A percentile compares a stretch with the other conserved stretches of the same genome.
Evolutionary conservation across 2,113 vertebrate species (phyloP).

Genomic region (Chamaea fasciata): DNA sequence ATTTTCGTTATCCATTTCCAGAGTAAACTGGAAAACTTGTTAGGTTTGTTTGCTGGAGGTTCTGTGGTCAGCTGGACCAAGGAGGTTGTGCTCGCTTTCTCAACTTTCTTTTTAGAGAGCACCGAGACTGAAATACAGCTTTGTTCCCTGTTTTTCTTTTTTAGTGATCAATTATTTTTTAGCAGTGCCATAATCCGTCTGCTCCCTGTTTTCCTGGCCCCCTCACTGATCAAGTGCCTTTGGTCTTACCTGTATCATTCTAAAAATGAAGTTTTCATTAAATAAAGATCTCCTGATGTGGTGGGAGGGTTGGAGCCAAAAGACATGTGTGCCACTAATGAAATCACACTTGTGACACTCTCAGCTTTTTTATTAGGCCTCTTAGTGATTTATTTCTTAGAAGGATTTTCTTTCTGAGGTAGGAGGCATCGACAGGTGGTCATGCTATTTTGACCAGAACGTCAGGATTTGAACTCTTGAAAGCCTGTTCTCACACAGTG

Average conservation of each 20-base stretch:
- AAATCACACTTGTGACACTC: not conserved
- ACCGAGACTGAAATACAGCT: not conserved
- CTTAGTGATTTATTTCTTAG: not conserved
- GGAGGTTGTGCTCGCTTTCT: not conserved
- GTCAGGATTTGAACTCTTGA: not conserved
- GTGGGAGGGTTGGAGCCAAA: not conserved
- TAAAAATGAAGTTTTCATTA: not conserved
- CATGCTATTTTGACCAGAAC: not conserved
- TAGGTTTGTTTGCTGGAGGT: not conserved
- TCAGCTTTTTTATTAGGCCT: not conserved
- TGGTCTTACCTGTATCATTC: not conserved
- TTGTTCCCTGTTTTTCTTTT: rapidly evolving
- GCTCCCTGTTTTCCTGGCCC: not conserved
- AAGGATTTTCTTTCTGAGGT: not conserved
- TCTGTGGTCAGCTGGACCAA: not conserved
- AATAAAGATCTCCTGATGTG: not conserved
- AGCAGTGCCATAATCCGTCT: not conserved
- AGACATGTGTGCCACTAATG: not conserved
- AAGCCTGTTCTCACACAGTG: not conserved
- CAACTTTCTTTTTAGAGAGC: not conserved
- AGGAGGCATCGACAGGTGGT: not conserved
- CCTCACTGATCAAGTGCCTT: not conserved
- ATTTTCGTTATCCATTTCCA: not conserved
- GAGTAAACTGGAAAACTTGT: not conserved
- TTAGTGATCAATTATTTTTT: not conserved